A percentile compares a stretch with the other conserved stretches of the same genome.
These are phyloP conservation scores for Nannoperca obscura DNA, from an alignment of 2,797 vertebrate genomes.

Conservation along the genomic window DNA sequence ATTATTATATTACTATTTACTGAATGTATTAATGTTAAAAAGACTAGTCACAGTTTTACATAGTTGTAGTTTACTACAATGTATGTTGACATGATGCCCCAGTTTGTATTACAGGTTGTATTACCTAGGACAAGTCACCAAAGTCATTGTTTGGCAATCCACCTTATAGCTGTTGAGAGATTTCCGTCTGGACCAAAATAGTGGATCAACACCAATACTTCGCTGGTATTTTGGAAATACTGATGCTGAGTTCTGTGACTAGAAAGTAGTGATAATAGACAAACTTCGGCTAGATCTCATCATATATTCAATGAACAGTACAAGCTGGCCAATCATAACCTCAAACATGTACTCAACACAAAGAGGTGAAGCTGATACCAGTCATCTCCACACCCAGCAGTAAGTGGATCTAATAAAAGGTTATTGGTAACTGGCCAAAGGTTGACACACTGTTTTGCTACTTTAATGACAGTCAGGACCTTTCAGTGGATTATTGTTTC, in stretches of 20 bases:
- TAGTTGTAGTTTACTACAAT: background rate
- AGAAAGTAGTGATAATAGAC: background rate
- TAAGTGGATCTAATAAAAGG: conserved; percentile 11
- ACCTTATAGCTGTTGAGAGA: background rate
- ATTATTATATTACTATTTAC: background rate
- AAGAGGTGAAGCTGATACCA: background rate
- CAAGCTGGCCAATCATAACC: background rate
- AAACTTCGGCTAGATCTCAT: too few relatives aligned
- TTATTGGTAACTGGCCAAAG: background rate
- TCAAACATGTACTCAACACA: conserved; percentile 1
- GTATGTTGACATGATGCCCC: background rate
- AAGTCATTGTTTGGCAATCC: background rate
- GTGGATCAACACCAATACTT: background rate
- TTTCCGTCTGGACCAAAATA: background rate
- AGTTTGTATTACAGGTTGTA: background rate
- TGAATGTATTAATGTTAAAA: conserved; percentile 10
- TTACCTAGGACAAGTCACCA: too few relatives aligned
- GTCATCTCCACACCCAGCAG: conserved; percentile 3
- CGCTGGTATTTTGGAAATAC: background rate
- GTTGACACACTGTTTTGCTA: conserved; percentile 22
- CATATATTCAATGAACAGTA: background rate
- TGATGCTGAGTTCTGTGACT: background rate
- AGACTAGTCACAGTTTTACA: background rate
- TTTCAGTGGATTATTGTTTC: conserved; percentile 42
- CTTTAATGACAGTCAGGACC: conserved; percentile 31